Percentiles rank a stretch among this genome's conserved stretches.
phyloP scores from a whole-genome alignment of 2,113 vertebrate genomes.

The Lepidothrix coronata region DNA sequence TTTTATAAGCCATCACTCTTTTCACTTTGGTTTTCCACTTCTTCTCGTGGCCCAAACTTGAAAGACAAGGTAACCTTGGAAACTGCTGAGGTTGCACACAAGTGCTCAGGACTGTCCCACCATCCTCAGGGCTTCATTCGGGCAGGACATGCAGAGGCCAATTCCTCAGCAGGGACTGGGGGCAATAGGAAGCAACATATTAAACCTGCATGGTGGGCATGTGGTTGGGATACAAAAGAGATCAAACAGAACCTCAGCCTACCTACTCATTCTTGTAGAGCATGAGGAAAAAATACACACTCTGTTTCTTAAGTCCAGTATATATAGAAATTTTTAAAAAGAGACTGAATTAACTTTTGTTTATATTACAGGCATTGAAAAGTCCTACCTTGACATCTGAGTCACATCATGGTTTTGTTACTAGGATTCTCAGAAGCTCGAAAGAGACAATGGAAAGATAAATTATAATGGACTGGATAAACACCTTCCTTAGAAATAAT shows the following conservation, averaged over 20 bases:
- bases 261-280: neutral
- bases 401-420: neutral
- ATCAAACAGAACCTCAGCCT: neutral
- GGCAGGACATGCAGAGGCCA: neutral
- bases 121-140: neutral
- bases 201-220: neutral
- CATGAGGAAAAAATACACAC: rapidly evolving
- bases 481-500: neutral
- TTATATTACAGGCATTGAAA: neutral
- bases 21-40: conserved; percentile 22
- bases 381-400: neutral
- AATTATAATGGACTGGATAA: neutral
- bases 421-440: neutral
- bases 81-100: neutral
- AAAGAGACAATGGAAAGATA: neutral
- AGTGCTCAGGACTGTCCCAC: neutral
- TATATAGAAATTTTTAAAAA: neutral
- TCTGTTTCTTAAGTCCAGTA: too few relatives aligned
- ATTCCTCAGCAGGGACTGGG: neutral
- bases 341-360: neutral
- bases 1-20: conserved; percentile 35
- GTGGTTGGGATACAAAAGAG: neutral
- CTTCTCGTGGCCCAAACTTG: neutral
- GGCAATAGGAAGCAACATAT: neutral
- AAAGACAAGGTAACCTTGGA: neutral